Evolutionary conservation across 2,113 vertebrate genomes (phyloP).

Genomic region (Malurus alboscapulatus): DNA sequence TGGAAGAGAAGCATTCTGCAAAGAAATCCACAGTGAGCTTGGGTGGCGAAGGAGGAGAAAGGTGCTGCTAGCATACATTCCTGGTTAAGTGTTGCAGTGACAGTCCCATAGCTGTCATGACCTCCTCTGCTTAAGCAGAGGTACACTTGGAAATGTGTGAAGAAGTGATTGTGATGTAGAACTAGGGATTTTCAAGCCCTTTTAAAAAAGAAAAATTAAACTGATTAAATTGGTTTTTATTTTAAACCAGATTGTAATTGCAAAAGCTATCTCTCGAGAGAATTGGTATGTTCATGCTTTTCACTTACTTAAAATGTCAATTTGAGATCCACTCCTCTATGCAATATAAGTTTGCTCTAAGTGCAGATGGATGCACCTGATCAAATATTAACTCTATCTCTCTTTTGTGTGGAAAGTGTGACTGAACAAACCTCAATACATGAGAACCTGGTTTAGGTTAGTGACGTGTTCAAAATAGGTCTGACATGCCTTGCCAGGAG

Average conservation of each 20-base stretch:
- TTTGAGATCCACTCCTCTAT: not conserved
- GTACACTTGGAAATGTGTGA: not conserved
- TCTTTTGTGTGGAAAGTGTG: not conserved
- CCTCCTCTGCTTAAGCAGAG: not conserved
- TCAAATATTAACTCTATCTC: not conserved
- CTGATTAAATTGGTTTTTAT: not conserved
- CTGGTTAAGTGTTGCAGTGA: not conserved
- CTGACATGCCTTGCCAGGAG: not conserved
- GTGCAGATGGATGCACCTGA: not conserved
- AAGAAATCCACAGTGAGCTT: not conserved
- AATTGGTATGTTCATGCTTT: not conserved
- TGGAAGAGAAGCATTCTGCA: not conserved
- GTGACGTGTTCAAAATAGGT: not conserved
- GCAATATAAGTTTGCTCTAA: not conserved
- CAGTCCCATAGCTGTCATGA: not conserved
- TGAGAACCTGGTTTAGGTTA: not conserved
- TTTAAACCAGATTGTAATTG: not conserved
- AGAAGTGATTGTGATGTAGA: not conserved
- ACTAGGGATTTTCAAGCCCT: not conserved
- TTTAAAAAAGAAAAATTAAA: not conserved
- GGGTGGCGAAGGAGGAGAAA: not conserved
- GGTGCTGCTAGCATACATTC: not conserved
- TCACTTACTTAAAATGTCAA: not conserved
- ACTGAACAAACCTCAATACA: not conserved
- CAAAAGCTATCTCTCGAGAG: not conserved